phyloP scores from a whole-genome alignment of 2,113 vertebrate species.

The Scalopus aquaticus region DNA sequence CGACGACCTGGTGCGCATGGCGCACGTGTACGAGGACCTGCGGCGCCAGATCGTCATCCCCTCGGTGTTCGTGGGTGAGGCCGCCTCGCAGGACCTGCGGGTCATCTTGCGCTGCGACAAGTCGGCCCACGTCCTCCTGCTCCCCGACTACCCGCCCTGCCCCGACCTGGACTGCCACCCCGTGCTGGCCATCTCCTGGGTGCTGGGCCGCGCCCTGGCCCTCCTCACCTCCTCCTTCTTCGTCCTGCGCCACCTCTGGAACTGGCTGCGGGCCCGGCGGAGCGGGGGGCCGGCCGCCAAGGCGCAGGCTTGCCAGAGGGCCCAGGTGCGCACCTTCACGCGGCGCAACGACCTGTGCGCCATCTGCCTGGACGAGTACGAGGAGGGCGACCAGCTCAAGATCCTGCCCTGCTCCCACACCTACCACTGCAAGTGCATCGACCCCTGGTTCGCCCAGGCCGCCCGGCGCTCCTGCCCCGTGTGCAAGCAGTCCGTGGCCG shows the following conservation, averaged over 20 bases:
- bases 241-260: fast-evolving
- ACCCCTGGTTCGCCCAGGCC: slow-evolving; percentile 84
- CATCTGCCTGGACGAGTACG: slow-evolving; percentile 79
- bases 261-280: background rate
- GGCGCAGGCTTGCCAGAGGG: background rate
- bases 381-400: slow-evolving; percentile 71
- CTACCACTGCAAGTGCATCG: slow-evolving; percentile 88
- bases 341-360: slow-evolving; percentile 61
- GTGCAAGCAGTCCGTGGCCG: slow-evolving; percentile 86
- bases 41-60: slow-evolving; percentile 87
- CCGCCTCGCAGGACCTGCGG: slow-evolving; percentile 49
- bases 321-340: slow-evolving; percentile 38
- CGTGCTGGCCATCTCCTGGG: background rate
- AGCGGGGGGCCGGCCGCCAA: fast-evolving
- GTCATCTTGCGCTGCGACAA: background rate
- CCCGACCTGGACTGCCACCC: background rate
- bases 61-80: slow-evolving; percentile 85
- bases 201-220: background rate
- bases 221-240: background rate
- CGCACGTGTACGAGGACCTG: slow-evolving; percentile 78
- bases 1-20: slow-evolving; percentile 86
- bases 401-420: slow-evolving; percentile 75
- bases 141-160: background rate
- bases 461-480: slow-evolving; percentile 86
- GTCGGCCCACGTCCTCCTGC: slow-evolving; percentile 81